Conservation (phyloP, 2,888 invertebrate species). For the Aspidapion aeneum region DNA sequence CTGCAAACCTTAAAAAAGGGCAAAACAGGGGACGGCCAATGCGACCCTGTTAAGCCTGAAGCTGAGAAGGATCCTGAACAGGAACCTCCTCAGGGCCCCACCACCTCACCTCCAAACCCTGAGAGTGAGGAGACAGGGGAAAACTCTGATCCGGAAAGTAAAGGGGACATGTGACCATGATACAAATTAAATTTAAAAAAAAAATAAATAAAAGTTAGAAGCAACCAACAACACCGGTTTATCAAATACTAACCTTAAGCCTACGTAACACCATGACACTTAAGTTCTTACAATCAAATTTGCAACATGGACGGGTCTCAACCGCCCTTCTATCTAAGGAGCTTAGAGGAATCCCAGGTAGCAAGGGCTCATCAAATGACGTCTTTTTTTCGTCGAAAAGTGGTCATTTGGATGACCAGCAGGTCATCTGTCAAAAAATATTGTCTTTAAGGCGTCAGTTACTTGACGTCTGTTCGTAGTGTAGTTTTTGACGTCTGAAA, state of each 20-base stretch:
- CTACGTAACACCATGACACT: background rate
- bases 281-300: background rate
- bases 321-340: background rate
- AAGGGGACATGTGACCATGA: background rate
- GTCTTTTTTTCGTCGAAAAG: no score
- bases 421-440: no score
- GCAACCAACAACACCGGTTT: no score
- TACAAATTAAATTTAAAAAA: background rate
- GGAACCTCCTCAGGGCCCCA: background rate
- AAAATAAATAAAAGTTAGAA: background rate
- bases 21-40: background rate
- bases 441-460: no score
- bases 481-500: no score
- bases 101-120: background rate
- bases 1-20: background rate
- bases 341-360: no score
- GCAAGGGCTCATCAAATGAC: no score
- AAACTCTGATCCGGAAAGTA: background rate
- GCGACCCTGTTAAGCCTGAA: background rate
- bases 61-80: background rate
- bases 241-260: no score
- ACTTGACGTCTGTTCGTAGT: no score
- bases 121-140: background rate
- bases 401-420: no score
- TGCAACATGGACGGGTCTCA: background rate